phyloP scores from a whole-genome alignment of 2,113 vertebrate genomes.

The Chloebia gouldiae region DNA sequence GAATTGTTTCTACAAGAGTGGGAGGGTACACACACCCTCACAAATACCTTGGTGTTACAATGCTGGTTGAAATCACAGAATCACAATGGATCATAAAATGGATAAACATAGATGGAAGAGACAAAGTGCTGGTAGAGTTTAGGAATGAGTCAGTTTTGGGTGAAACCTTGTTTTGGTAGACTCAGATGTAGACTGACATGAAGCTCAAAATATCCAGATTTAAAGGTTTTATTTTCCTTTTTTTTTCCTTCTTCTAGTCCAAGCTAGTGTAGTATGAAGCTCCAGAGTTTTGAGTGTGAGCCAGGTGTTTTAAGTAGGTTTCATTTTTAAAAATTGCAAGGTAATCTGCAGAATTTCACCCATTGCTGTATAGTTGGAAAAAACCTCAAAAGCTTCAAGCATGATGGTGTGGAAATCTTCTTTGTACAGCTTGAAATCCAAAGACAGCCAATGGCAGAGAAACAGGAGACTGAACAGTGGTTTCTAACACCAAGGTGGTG shows the following conservation, averaged over 20 bases:
- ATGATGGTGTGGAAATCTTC: neutral
- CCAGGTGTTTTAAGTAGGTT: neutral
- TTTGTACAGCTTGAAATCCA: neutral
- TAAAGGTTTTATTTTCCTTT: neutral
- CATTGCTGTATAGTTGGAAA: neutral
- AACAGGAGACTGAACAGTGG: neutral
- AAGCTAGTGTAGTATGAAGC: neutral
- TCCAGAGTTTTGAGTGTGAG: neutral
- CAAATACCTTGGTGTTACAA: neutral
- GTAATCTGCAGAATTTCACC: neutral
- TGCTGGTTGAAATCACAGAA: neutral
- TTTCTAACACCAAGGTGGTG: neutral
- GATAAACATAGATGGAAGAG: neutral
- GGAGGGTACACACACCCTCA: fast-evolving
- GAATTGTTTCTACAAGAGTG: neutral
- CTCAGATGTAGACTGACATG: neutral
- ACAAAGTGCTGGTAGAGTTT: neutral
- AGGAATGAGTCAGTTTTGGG: neutral
- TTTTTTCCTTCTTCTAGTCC: neutral
- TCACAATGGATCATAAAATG: neutral
- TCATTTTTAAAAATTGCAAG: neutral
- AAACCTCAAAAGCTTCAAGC: neutral
- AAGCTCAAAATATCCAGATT: neutral
- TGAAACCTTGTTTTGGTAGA: neutral
- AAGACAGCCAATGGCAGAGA: neutral